Conservation (phyloP, 2,113 vertebrate genomes). For the Salvelinus sp. region DNA sequence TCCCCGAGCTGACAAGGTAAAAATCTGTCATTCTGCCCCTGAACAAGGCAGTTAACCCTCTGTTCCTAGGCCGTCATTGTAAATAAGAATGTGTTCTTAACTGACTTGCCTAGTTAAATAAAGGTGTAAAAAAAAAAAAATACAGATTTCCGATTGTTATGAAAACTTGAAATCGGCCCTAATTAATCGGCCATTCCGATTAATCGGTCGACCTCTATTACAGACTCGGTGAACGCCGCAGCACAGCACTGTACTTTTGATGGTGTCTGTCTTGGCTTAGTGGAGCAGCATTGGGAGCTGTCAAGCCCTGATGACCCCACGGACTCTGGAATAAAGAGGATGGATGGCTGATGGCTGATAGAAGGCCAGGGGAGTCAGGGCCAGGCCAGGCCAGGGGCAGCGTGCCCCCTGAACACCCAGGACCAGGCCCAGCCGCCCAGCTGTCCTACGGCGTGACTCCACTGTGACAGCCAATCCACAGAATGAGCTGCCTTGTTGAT, state of each 20-base stretch:
- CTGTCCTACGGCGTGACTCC: background rate
- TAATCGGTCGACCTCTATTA: too few species aligned
- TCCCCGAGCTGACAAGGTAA: too few species aligned
- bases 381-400: background rate
- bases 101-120: too few species aligned
- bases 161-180: too few species aligned
- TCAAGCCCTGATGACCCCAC: conserved; percentile 6
- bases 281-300: background rate
- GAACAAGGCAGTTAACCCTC: too few species aligned
- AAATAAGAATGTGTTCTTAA: too few species aligned
- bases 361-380: conserved; percentile 9
- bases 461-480: background rate
- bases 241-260: background rate
- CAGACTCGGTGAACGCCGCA: background rate
- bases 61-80: too few species aligned
- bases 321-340: conserved; percentile 1
- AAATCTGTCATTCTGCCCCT: too few species aligned
- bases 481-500: conserved; percentile 25
- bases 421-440: background rate
- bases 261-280: background rate
- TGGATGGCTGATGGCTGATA: background rate
- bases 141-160: too few species aligned
- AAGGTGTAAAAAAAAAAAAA: too few species aligned
- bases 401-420: background rate
- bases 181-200: too few species aligned